Percentiles rank a stretch among this genome's conserved stretches.
These are phyloP conservation scores for Peribatodes rhomboidaria DNA, from an alignment of 2,888 invertebrate species.

Conservation along the genomic window DNA sequence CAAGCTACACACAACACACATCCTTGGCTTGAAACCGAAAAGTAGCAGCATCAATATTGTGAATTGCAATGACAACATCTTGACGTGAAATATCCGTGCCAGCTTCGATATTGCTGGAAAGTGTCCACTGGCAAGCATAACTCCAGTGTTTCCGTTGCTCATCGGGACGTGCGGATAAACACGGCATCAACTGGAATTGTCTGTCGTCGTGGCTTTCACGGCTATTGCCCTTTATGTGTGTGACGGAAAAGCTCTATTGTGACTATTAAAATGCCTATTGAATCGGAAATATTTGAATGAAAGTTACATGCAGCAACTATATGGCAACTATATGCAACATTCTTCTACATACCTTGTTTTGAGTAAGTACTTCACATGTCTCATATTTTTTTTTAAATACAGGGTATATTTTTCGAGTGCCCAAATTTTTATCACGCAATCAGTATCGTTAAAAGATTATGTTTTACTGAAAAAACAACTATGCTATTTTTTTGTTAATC, in stretches of 20 bases:
- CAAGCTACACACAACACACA: background rate
- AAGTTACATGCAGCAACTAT: slow-evolving; percentile 12
- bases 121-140: slow-evolving; percentile 5
- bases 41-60: background rate
- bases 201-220: slow-evolving; percentile 48
- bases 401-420: too few relatives aligned
- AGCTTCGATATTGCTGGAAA: slow-evolving; percentile 13
- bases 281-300: slow-evolving; percentile 28
- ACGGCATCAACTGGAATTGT: slow-evolving; percentile 49
- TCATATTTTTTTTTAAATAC: too few relatives aligned
- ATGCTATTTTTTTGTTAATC: too few relatives aligned
- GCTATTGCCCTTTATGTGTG: slow-evolving; percentile 51
- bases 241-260: slow-evolving; percentile 41
- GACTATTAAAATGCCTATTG: slow-evolving; percentile 38
- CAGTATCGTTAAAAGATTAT: too few relatives aligned
- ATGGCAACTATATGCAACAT: too few relatives aligned
- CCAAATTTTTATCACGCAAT: too few relatives aligned
- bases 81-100: slow-evolving; percentile 13
- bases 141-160: slow-evolving; percentile 44
- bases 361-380: background rate
- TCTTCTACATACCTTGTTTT: slow-evolving; percentile 1
- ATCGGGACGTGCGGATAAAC: slow-evolving; percentile 34
- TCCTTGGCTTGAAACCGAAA: background rate
- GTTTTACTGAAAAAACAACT: too few relatives aligned
- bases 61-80: background rate